Base-by-base conservation (phyloP, 2,113 vertebrate species). In the Hippocampus barbouri region DNA sequence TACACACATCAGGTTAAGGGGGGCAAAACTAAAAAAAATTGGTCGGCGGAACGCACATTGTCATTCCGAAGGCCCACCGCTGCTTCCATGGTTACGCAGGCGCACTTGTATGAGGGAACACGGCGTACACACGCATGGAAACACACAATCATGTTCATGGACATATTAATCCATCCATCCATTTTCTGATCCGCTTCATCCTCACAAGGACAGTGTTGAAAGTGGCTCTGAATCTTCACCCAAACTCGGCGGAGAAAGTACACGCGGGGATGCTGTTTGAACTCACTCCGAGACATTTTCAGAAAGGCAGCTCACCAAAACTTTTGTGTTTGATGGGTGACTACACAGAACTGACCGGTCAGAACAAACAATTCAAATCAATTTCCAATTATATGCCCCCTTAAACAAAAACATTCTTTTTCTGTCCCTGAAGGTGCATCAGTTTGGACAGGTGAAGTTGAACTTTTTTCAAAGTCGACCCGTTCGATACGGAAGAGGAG, bases 381-480 rank as follows among this genome's bases (percentile, higher is more conserved):
- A 20, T 21, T 53, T 53, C 20, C 8, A 7, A 21, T 54, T 5
- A n/a, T n/a, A 56, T 9, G 53, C 53, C 53, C 20, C 53, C 51
- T 53, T 53, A 8, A 53, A 53, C 51, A 53, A 51, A 51, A 51
- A 15, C 41, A 43, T 47, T 47, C 14, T 51, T 51, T 51, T 51
- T 20, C 49, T 51, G 49, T 51, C 49, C 5, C 18, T 21, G 18
- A 18, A 8, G n/a, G 3, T 56, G 53, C n/a, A 56, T n/a, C 53
- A 14, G 16, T 30, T 27, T 67, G 73, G 71, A 78, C 73, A 70
- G 66, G 68, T 1, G n/a, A 73, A 69, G 56, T 4, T 6, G 5
- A 59, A 59, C 56, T 59, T 59, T 59, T 5, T 9, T 12, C n/a
- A 45, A 43, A 10, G 27, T 8, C 3, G 20, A 41, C 8, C 8